These are phyloP conservation scores for Drosophila paranaensis DNA, from an alignment of 2,888 invertebrate genomes.

Conservation along the genomic window DNA sequence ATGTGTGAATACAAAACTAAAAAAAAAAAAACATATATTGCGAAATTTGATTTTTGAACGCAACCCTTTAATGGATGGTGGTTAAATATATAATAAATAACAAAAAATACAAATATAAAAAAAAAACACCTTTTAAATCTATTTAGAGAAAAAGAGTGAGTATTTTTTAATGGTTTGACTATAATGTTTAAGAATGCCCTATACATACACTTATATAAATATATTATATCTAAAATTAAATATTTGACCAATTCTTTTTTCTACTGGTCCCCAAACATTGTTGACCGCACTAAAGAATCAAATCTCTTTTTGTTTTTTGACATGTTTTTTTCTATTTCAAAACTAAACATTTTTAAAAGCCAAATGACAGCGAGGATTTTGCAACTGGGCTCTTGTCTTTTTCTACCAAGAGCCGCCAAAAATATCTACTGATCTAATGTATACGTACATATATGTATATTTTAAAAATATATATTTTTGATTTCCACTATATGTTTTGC, in stretches of 20 bases:
- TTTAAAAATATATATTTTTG: conserved; percentile 27
- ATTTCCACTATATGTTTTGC: conserved; percentile 56
- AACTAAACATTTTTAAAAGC: conserved; percentile 38
- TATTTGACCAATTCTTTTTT: conserved; percentile 48
- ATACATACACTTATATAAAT: conserved; percentile 45
- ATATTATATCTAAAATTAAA: conserved; percentile 33
- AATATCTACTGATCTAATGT: conserved; percentile 23
- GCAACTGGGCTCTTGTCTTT: conserved; percentile 45
- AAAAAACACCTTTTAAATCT: conserved; percentile 69
- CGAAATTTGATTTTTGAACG: conserved; percentile 81
- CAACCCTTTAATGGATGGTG: conserved; percentile 80
- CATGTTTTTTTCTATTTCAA: conserved; percentile 74
- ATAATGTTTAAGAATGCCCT: conserved; percentile 78
- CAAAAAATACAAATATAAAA: conserved; percentile 47
- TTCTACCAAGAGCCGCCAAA: conserved; percentile 20
- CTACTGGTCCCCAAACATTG: conserved; percentile 54
- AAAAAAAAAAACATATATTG: conserved; percentile 47
- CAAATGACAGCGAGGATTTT: conserved; percentile 74
- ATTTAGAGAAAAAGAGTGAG: conserved; percentile 85
- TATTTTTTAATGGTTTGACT: conserved; percentile 82
- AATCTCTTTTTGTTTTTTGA: conserved; percentile 74
- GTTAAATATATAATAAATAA: conserved; percentile 62
- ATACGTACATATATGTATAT: conserved; percentile 23
- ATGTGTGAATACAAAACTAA: conserved; percentile 71
- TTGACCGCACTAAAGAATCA: conserved; percentile 64